Evolutionary conservation across 2,888 invertebrate species (phyloP).

Genomic region (Poecilobothrus nobilitatus): DNA sequence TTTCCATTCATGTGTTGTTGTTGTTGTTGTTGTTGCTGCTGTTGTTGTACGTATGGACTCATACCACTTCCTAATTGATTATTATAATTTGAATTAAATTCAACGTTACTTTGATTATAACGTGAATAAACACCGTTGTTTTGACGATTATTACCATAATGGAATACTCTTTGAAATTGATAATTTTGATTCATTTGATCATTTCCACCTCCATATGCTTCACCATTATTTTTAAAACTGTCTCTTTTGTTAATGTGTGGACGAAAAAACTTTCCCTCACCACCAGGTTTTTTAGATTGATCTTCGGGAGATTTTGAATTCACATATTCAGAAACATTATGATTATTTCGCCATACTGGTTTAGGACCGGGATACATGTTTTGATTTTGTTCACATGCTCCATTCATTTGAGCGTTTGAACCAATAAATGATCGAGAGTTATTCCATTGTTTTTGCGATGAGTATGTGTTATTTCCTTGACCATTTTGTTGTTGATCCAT

Average conservation of each 20-base stretch:
- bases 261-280: neutral
- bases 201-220: neutral
- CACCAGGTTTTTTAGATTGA: neutral
- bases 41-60: neutral
- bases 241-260: neutral
- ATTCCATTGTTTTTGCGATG: conserved; percentile 26
- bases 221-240: neutral
- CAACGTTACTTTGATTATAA: neutral
- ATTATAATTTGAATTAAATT: neutral
- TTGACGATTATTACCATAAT: neutral
- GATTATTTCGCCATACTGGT: neutral
- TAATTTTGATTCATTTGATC: neutral
- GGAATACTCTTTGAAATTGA: neutral
- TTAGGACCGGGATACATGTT: neutral
- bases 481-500: conserved; percentile 30
- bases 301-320: neutral
- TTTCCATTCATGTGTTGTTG: conserved; percentile 8
- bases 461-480: conserved; percentile 32
- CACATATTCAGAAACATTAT: neutral
- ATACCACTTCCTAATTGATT: neutral
- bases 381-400: neutral
- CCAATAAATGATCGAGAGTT: neutral
- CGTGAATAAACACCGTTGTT: conserved; percentile 1
- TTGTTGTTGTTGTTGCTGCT: conserved; percentile 9
- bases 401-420: neutral